These are phyloP conservation scores for Pavo muticus DNA, from an alignment of 2,113 vertebrate species.

Conservation along the genomic window DNA sequence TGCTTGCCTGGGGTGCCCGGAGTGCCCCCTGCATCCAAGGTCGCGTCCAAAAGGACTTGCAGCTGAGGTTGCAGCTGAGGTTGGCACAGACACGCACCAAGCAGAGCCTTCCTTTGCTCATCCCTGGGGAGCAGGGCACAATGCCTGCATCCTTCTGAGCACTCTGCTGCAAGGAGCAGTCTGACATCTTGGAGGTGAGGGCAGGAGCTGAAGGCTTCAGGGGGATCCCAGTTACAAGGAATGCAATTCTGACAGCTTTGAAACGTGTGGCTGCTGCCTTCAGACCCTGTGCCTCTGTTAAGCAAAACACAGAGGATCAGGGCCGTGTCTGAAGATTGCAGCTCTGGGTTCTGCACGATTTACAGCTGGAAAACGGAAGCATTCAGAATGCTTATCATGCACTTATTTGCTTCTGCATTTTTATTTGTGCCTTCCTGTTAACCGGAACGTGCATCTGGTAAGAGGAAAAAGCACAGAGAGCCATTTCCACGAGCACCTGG, in stretches of 20 bases:
- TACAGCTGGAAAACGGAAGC: not conserved
- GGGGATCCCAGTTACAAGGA: not conserved
- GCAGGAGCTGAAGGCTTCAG: not conserved
- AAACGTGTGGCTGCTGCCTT: not conserved
- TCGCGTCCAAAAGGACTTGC: too few species aligned
- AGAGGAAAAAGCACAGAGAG: not conserved
- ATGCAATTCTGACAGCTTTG: not conserved
- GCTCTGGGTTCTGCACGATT: not conserved
- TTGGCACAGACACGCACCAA: rapidly evolving
- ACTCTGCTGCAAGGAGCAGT: not conserved
- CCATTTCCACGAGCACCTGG: not conserved
- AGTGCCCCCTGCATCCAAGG: too few species aligned
- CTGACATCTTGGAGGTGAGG: not conserved
- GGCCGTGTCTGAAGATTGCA: not conserved
- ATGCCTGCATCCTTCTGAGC: not conserved
- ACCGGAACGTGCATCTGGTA: not conserved
- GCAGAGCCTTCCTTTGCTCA: not conserved
- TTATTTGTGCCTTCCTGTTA: not conserved
- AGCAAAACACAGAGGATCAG: not conserved
- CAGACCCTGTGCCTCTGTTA: not conserved
- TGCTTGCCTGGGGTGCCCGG: rapidly evolving
- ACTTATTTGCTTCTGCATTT: not conserved
- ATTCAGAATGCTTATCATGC: not conserved
- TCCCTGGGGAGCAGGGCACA: rapidly evolving
- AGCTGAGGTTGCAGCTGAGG: not conserved